A percentile compares a stretch with the other conserved stretches of the same genome.
Conservation (phyloP, 92 coral and sea anemone species). For the Porites rus region DNA sequence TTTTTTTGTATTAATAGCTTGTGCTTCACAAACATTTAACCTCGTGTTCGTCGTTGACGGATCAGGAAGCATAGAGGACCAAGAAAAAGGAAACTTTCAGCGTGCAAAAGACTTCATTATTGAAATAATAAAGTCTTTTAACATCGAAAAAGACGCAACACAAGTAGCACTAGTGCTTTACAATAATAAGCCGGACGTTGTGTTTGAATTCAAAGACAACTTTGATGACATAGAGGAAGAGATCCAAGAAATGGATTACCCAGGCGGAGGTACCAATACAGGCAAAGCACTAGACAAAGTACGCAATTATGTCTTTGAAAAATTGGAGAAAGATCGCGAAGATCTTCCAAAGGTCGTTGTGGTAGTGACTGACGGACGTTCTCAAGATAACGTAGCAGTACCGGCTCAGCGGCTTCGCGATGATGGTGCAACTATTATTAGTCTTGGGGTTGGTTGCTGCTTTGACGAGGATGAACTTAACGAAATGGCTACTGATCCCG, state of each 20-base stretch:
- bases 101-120: constrained; percentile 61
- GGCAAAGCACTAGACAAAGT: constrained; percentile 63
- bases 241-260: constrained; percentile 44
- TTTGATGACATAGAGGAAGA: constrained; percentile 18
- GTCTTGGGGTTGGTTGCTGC: constrained; percentile 65
- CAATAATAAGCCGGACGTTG: constrained; percentile 30
- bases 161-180: constrained; percentile 71
- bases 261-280: constrained; percentile 42
- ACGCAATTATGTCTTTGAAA: constrained; percentile 35
- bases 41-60: constrained; percentile 76
- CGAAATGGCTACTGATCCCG: constrained; percentile 74
- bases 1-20: not conserved
- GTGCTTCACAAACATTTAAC: constrained; percentile 31
- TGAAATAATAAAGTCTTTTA: constrained; percentile 54
- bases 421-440: constrained; percentile 64
- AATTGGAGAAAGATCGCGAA: constrained; percentile 27
- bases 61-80: constrained; percentile 68
- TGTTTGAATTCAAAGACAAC: constrained; percentile 34
- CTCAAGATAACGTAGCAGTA: constrained; percentile 54
- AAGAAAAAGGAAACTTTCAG: constrained; percentile 71
- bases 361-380: constrained; percentile 79
- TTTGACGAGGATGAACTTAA: constrained; percentile 47
- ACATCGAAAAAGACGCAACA: constrained; percentile 48
- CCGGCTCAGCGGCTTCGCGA: constrained; percentile 74
- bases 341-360: constrained; percentile 65